phyloP scores from a whole-genome alignment of 1,140 invertebrate species.

The Drosophila azteca region DNA sequence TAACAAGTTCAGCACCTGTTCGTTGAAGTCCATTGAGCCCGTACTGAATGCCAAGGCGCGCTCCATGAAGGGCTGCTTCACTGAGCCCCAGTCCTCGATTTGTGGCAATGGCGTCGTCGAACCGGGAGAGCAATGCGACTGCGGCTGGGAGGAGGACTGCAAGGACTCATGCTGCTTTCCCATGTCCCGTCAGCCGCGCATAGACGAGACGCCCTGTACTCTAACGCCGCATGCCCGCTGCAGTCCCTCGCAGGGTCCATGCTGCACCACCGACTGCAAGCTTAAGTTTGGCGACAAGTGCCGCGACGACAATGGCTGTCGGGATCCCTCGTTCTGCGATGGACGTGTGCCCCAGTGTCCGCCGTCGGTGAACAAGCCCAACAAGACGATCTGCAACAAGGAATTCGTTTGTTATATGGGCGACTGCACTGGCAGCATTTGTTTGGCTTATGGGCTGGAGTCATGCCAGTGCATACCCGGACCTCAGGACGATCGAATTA shows the following conservation, averaged over 20 bases:
- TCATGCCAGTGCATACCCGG: constrained; percentile 96
- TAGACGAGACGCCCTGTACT: constrained; percentile 92
- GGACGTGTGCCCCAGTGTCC: constrained; percentile 93
- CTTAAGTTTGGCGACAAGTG: constrained; percentile 94
- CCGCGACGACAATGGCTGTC: constrained; percentile 96
- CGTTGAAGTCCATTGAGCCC: constrained; percentile 96
- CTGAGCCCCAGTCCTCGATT: constrained; percentile 93
- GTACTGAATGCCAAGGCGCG: constrained; percentile 96
- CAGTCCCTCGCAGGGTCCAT: constrained; percentile 91
- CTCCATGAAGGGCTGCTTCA: constrained; percentile 95
- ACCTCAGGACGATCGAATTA: constrained; percentile 90
- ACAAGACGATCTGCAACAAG: constrained; percentile 96
- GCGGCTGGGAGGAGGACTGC: constrained; percentile 98
- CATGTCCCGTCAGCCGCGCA: constrained; percentile 89
- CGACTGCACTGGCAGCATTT: constrained; percentile 96
- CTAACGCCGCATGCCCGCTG: constrained; percentile 87
- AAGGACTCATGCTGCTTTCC: constrained; percentile 97
- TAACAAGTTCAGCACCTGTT: constrained; percentile 96
- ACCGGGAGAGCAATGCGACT: constrained; percentile 98
- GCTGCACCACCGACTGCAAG: constrained; percentile 95
- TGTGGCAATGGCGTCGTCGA: constrained; percentile 99
- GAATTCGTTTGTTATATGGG: constrained; percentile 98
- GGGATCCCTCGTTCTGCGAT: constrained; percentile 95
- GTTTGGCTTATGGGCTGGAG: constrained; percentile 95
- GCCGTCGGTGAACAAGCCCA: constrained; percentile 95